These are phyloP conservation scores for Melieria picta DNA, from an alignment of 2,888 invertebrate genomes.

Conservation along the genomic window DNA sequence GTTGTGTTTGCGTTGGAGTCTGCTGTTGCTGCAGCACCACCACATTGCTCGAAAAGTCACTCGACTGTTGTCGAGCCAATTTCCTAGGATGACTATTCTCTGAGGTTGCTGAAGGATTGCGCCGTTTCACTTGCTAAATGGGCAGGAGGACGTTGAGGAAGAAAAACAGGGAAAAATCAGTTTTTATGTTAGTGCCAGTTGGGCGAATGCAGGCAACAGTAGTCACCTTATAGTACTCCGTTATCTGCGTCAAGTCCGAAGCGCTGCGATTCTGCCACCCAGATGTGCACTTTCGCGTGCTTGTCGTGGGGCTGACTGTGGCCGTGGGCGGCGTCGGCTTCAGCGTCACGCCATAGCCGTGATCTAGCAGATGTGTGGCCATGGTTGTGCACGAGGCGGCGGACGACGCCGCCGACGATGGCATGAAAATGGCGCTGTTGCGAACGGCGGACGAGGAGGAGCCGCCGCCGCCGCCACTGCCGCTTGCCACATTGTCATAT, in stretches of 20 bases:
- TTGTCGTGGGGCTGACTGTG: slow-evolving; percentile 30
- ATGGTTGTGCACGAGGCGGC: slow-evolving; percentile 35
- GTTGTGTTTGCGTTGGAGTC: slow-evolving; percentile 33
- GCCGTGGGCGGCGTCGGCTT: slow-evolving; percentile 59
- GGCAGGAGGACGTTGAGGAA: background rate
- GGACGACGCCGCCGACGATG: slow-evolving; percentile 23
- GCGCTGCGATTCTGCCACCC: background rate
- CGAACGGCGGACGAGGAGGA: background rate
- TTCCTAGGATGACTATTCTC: slow-evolving; percentile 67
- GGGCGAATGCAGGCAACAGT: background rate
- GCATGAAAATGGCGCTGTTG: slow-evolving; percentile 19
- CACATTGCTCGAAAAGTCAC: slow-evolving; percentile 21
- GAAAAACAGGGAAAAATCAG: slow-evolving; percentile 23
- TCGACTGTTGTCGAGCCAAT: slow-evolving; percentile 64
- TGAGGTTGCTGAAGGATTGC: slow-evolving; percentile 73
- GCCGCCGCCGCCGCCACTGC: slow-evolving; percentile 43
- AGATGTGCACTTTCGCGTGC: slow-evolving; percentile 58
- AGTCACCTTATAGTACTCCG: slow-evolving; percentile 65
- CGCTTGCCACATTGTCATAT: slow-evolving; percentile 34
- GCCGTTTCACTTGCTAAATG: slow-evolving; percentile 80
- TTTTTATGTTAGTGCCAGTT: background rate
- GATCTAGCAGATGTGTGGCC: slow-evolving; percentile 78
- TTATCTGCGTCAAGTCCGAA: slow-evolving; percentile 53
- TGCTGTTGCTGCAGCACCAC: slow-evolving; percentile 25
- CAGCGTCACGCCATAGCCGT: slow-evolving; percentile 87